Evolutionary conservation across 2,888 invertebrate genomes (phyloP).

Genomic region (Pycnomerus fuliginosus): DNA sequence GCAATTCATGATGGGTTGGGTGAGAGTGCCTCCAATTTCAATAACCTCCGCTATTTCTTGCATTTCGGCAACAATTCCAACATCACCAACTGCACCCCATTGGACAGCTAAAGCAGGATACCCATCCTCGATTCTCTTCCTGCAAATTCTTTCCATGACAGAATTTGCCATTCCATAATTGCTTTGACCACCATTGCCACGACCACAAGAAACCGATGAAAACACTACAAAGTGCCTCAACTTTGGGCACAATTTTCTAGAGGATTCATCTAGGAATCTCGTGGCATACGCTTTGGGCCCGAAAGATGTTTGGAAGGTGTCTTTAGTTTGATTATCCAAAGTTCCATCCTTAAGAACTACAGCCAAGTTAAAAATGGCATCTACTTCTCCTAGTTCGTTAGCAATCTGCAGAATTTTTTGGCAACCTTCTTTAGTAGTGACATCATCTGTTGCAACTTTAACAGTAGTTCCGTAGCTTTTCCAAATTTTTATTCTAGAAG

Average conservation of each 20-base stretch:
- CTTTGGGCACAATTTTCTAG: constrained; percentile 35
- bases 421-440: constrained; percentile 67
- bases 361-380: constrained; percentile 57
- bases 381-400: constrained; percentile 64
- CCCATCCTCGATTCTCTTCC: constrained; percentile 66
- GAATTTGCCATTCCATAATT: constrained; percentile 90
- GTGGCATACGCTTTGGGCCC: constrained; percentile 69
- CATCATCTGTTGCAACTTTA: constrained; percentile 66
- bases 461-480: constrained; percentile 61
- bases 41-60: constrained; percentile 46
- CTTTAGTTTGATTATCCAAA: constrained; percentile 57
- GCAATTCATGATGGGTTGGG: constrained; percentile 64
- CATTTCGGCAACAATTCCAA: constrained; percentile 61
- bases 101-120: constrained; percentile 82
- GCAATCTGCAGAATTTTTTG: constrained; percentile 65
- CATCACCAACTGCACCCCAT: constrained; percentile 92
- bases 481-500: constrained; percentile 14
- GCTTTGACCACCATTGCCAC: constrained; percentile 89
- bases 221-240: constrained; percentile 73
- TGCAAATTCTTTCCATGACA: constrained; percentile 84
- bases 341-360: constrained; percentile 59
- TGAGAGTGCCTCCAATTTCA: constrained; percentile 60
- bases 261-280: constrained; percentile 66
- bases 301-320: constrained; percentile 56
- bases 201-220: constrained; percentile 87